Conservation (phyloP, 2,113 vertebrate genomes). For the Archilochus colubris region DNA sequence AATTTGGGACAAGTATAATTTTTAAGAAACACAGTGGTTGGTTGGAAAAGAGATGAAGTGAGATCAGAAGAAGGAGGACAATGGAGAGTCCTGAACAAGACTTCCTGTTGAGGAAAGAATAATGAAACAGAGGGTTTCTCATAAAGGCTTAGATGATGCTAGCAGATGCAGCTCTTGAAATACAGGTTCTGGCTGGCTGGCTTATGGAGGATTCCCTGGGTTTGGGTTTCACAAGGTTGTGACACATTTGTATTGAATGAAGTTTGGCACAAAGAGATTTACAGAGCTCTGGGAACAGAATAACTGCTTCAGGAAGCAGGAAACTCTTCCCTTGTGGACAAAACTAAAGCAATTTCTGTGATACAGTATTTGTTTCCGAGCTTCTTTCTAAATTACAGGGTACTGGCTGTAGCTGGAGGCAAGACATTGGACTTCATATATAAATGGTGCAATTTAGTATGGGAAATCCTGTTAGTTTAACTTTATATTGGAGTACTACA, state of each 20-base stretch:
- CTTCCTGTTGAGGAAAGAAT: not conserved
- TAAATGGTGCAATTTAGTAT: not conserved
- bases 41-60: not conserved
- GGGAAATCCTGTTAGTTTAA: slow-evolving; percentile 11
- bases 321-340: not conserved
- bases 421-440: not conserved
- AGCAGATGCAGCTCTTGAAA: not conserved
- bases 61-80: not conserved
- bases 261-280: not conserved
- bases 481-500: not conserved
- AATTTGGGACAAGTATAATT: not conserved
- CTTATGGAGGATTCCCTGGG: not conserved
- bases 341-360: not conserved
- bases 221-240: not conserved
- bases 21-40: not conserved
- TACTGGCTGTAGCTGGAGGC: slow-evolving; percentile 3
- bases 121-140: not conserved
- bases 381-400: slow-evolving; percentile 23
- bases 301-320: not conserved
- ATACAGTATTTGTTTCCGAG: not conserved
- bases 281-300: not conserved
- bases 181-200: not conserved
- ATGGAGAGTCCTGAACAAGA: not conserved
- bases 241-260: not conserved
- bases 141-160: not conserved